phyloP scores from a whole-genome alignment of 2,888 invertebrate species.

The Sminthurides aquaticus region DNA sequence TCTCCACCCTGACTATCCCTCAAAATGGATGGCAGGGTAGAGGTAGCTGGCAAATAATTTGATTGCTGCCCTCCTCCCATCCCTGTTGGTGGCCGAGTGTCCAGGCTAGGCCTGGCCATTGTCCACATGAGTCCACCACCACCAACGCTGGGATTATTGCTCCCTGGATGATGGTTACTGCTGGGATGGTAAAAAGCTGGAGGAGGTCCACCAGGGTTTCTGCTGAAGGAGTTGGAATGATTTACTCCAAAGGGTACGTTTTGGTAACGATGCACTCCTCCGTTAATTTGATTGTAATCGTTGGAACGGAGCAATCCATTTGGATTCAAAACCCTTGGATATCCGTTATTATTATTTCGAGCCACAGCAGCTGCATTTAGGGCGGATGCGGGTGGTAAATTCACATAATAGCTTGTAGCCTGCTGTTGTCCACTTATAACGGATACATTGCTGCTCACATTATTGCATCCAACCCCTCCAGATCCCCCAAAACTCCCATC shows the following conservation, averaged over 20 bases:
- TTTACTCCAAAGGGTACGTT: not conserved
- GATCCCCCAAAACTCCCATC: not conserved
- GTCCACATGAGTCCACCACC: not conserved
- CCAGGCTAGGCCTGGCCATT: not conserved
- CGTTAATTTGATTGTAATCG: not conserved
- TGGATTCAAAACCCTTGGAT: not conserved
- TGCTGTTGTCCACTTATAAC: not conserved
- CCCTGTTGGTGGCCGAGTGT: not conserved
- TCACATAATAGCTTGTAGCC: not conserved
- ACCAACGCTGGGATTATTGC: not conserved
- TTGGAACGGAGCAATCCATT: not conserved
- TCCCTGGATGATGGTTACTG: not conserved
- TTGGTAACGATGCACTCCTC: not conserved
- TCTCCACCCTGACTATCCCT: not conserved
- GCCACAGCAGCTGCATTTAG: not conserved
- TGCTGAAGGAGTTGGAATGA: not conserved
- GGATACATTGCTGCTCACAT: not conserved
- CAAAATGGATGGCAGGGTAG: not conserved
- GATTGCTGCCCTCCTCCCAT: not conserved
- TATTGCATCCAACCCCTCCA: conserved; percentile 1
- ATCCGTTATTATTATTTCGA: not conserved
- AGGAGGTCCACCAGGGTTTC: not conserved
- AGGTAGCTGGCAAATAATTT: not conserved
- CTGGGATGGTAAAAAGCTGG: not conserved
- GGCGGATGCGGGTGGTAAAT: not conserved